Evolutionary conservation across 2,113 vertebrate genomes (phyloP), one percentile per base, ranked within the genome.

Genomic region (Zingel zingel): DNA sequence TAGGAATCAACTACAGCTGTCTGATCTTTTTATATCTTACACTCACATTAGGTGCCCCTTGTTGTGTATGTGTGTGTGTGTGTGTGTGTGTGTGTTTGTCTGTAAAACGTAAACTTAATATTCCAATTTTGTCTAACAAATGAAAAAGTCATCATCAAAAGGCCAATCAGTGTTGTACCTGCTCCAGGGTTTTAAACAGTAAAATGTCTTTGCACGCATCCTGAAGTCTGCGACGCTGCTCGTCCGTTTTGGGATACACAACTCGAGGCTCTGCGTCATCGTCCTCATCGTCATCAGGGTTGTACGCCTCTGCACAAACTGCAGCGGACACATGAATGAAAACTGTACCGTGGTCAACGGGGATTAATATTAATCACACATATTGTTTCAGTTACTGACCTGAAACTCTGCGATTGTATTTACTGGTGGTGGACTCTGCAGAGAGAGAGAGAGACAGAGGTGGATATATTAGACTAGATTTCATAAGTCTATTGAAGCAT

Each of bases 281-380:
- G 0, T 99, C 97, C 14, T 97, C 96, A 11, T 99, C 98, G 63
- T 99, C 97, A 82, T 95, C 94, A 0, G 98, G 98, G 86, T 99
- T 97, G 83, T 96, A 99, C 43, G 97, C 90, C 92, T 99, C 98
- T 68, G 97, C 97, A 91, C 98, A 99, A 77, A 99, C 98, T 99
- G 85, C 50, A 71, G 61, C 64, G 39, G 33, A 75, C 74, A 75
- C 51, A 81, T 14, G 14, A 3, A 45, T 25, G 2, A 4, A 61
- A 66, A 57, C 7, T 64, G 25, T 0, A 1, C 9, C 6, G 2
- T 30, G 19, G 53, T 14, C 66, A 10, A 30, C 6, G 10, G 16
- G 4, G 21, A 12, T 56, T 62, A 1, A 36, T 18, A 14, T 58
- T 61, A 43, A 39, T 39, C 1, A 45, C 23, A 23, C 13, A 25